Percentiles rank a stretch among this genome's conserved stretches.
These are phyloP conservation scores for Linnaemya vulpina DNA, from an alignment of 2,888 invertebrate genomes.

Conservation along the genomic window DNA sequence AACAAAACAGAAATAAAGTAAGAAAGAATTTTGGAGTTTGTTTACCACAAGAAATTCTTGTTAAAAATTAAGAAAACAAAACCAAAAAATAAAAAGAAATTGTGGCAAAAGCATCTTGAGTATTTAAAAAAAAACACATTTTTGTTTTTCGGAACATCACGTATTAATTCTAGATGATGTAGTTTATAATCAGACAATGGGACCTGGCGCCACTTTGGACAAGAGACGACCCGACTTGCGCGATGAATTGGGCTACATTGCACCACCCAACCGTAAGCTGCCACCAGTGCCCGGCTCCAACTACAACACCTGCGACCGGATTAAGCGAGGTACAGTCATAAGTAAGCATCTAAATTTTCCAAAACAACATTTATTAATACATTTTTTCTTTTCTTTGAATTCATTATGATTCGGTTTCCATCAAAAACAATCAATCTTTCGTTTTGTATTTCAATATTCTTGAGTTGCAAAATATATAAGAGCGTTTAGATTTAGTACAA, in stretches of 20 bases:
- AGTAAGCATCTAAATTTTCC: conserved; percentile 87
- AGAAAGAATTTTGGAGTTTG: conserved; percentile 74
- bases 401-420: conserved; percentile 46
- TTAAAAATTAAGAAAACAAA: conserved; percentile 32
- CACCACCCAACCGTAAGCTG: conserved; percentile 95
- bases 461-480: conserved; percentile 54
- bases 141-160: conserved; percentile 79
- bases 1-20: conserved; percentile 81
- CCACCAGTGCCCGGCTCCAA: conserved; percentile 96
- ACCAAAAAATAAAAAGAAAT: conserved; percentile 67
- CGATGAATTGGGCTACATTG: conserved; percentile 95
- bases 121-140: conserved; percentile 78
- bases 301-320: conserved; percentile 96
- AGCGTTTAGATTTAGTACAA: background rate
- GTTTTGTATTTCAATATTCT: conserved; percentile 48
- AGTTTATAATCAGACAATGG: conserved; percentile 93
- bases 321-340: conserved; percentile 96
- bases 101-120: conserved; percentile 83
- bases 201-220: conserved; percentile 89
- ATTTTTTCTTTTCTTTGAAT: conserved; percentile 57
- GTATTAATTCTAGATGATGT: conserved; percentile 90
- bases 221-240: conserved; percentile 92
- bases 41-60: conserved; percentile 45
- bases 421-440: conserved; percentile 34
- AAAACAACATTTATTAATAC: conserved; percentile 80